A percentile compares a stretch with the other conserved stretches of the same genome.
phyloP scores from a whole-genome alignment of 1,140 invertebrate species.

The Microplitis mediator region DNA sequence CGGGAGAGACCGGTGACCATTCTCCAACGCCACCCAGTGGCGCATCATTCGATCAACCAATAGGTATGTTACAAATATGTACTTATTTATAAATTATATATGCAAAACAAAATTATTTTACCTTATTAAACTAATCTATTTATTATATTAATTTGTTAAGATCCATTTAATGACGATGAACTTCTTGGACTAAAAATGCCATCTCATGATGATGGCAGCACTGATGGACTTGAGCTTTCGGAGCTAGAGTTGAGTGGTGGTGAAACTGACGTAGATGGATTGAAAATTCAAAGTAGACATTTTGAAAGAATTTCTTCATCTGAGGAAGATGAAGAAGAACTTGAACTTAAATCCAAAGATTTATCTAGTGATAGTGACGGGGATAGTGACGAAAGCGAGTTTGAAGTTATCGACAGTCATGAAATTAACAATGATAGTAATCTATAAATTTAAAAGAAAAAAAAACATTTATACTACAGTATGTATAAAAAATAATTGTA shows the following conservation, averaged over 20 bases:
- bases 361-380: constrained; percentile 47
- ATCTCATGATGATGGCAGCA: constrained; percentile 57
- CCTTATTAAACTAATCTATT: background rate
- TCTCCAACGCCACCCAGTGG: constrained; percentile 51
- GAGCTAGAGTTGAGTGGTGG: constrained; percentile 52
- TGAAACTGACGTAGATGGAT: constrained; percentile 48
- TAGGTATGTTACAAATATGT: constrained; percentile 39
- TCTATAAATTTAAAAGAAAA: constrained; percentile 34
- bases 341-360: constrained; percentile 39
- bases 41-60: constrained; percentile 39
- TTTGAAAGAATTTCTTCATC: constrained; percentile 55
- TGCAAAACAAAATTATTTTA: background rate
- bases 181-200: constrained; percentile 53
- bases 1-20: constrained; percentile 55
- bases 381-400: constrained; percentile 50
- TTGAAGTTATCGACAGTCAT: constrained; percentile 57
- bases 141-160: constrained; percentile 33
- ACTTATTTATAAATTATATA: constrained; percentile 1
- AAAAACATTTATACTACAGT: background rate
- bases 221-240: constrained; percentile 51
- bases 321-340: constrained; percentile 48
- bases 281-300: constrained; percentile 52
- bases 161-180: constrained; percentile 54
- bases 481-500: background rate
- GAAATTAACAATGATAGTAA: constrained; percentile 46